phyloP scores from a whole-genome alignment of 2,797 vertebrate species.

The Limnodromus scolopaceus region DNA sequence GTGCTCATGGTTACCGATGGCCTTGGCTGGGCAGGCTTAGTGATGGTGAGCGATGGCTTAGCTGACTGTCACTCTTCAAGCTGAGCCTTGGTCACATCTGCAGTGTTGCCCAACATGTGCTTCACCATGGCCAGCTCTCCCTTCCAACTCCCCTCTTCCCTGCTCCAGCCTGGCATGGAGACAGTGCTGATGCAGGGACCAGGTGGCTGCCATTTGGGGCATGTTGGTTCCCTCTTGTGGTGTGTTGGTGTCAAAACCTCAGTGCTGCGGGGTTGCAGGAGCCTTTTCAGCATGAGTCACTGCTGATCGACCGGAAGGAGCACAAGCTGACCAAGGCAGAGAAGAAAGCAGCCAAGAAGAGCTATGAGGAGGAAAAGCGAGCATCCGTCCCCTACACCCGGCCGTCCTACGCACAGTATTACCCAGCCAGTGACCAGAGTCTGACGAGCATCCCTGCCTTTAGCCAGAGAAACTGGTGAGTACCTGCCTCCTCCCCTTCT shows the following conservation, averaged over 20 bases:
- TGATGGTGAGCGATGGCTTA: neutral
- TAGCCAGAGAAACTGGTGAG: slow-evolving; percentile 95
- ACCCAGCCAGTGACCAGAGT: slow-evolving; percentile 91
- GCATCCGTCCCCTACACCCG: slow-evolving; percentile 96
- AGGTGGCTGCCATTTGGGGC: neutral
- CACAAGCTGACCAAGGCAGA: slow-evolving; percentile 98
- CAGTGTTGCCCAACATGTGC: accelerated
- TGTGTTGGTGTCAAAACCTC: neutral
- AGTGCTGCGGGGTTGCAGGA: slow-evolving; percentile 77
- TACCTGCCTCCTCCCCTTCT: neutral
- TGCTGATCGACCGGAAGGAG: slow-evolving; percentile 96
- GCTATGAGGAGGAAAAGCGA: slow-evolving; percentile 98
- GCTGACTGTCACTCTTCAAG: neutral
- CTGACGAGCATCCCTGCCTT: slow-evolving; percentile 94
- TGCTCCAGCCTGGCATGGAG: neutral
- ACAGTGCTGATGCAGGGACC: neutral
- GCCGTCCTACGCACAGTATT: slow-evolving; percentile 96
- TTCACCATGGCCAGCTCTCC: neutral
- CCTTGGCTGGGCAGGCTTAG: neutral
- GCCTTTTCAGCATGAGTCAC: slow-evolving; percentile 97
- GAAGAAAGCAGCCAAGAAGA: slow-evolving; percentile 98
- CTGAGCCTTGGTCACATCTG: neutral
- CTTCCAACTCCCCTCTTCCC: neutral
- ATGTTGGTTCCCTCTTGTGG: slow-evolving; percentile 51
- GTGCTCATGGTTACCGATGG: neutral